phyloP scores from a whole-genome alignment of 2,113 vertebrate genomes.

The Phrynosoma platyrhinos region DNA sequence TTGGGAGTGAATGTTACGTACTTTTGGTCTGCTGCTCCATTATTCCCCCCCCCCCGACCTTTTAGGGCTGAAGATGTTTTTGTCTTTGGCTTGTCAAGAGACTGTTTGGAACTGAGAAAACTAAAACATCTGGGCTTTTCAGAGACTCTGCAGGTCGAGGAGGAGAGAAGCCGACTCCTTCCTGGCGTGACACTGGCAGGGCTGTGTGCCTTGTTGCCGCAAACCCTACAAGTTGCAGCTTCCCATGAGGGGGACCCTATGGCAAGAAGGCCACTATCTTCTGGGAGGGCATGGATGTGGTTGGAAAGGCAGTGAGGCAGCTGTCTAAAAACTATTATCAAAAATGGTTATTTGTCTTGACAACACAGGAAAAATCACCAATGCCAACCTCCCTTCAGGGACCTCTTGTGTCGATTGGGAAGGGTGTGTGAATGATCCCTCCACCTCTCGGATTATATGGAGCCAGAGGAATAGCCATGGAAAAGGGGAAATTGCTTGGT shows the following conservation, averaged over 20 bases:
- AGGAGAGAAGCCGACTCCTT: background rate
- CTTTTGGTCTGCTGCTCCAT: background rate
- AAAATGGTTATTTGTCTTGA: too few relatives aligned
- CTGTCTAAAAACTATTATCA: too few relatives aligned
- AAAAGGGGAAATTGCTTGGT: background rate
- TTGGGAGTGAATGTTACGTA: background rate
- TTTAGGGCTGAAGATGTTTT: background rate
- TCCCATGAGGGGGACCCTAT: background rate
- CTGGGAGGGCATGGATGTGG: too few relatives aligned
- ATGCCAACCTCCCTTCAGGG: too few relatives aligned
- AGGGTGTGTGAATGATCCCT: background rate
- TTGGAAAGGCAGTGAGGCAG: too few relatives aligned
- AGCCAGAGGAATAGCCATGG: too few relatives aligned
- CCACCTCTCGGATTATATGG: background rate
- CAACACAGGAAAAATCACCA: too few relatives aligned
- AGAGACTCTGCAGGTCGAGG: background rate
- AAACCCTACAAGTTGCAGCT: background rate
- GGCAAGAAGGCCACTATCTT: background rate
- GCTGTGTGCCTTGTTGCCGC: background rate
- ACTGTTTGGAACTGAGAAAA: background rate
- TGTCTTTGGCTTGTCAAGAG: background rate
- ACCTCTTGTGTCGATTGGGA: background rate
- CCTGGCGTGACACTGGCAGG: too few relatives aligned
- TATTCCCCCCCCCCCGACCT: too few relatives aligned
- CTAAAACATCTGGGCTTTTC: background rate